A percentile compares a stretch with the other conserved stretches of the same genome.
phyloP scores from a whole-genome alignment of 2,113 vertebrate genomes.

The Clarias macrocephalus region DNA sequence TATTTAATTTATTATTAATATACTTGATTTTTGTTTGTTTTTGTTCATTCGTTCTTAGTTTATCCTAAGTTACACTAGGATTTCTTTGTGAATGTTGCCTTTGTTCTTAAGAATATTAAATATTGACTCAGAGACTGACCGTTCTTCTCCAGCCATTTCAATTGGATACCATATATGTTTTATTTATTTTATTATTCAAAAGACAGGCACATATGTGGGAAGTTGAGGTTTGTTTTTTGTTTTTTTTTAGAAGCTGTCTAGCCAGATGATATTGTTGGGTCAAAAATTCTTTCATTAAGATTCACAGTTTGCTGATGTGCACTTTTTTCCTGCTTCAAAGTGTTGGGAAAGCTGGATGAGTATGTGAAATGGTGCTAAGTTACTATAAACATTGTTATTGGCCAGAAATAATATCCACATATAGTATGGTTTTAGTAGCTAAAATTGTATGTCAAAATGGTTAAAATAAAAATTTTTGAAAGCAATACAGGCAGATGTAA shows the following conservation, averaged over 20 bases:
- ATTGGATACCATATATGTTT: not conserved
- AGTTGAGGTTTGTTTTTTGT: not conserved
- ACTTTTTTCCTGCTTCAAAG: slow-evolving; percentile 11
- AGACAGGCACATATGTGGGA: not conserved
- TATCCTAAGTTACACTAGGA: too few relatives aligned
- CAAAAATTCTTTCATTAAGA: too few relatives aligned
- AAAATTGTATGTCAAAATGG: not conserved
- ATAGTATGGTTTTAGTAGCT: slow-evolving; percentile 4
- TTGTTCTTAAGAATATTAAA: slow-evolving; percentile 52
- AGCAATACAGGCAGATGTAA: not conserved
- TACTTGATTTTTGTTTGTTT: not conserved
- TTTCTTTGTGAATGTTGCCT: not conserved
- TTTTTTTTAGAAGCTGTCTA: slow-evolving; percentile 1
- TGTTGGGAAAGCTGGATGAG: not conserved
- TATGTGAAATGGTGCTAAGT: not conserved
- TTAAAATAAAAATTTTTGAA: not conserved
- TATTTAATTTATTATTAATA: not conserved
- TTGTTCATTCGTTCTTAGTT: not conserved
- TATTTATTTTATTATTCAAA: slow-evolving; percentile 7
- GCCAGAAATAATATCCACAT: slow-evolving; percentile 11
- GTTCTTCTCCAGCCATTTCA: slow-evolving; percentile 37
- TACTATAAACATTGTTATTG: slow-evolving; percentile 4
- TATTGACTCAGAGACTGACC: slow-evolving; percentile 60
- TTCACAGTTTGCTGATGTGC: slow-evolving; percentile 21
- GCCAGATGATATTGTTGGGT: not conserved